phyloP scores from a whole-genome alignment of 2,113 vertebrate genomes.

The Oreochromis aureus region DNA sequence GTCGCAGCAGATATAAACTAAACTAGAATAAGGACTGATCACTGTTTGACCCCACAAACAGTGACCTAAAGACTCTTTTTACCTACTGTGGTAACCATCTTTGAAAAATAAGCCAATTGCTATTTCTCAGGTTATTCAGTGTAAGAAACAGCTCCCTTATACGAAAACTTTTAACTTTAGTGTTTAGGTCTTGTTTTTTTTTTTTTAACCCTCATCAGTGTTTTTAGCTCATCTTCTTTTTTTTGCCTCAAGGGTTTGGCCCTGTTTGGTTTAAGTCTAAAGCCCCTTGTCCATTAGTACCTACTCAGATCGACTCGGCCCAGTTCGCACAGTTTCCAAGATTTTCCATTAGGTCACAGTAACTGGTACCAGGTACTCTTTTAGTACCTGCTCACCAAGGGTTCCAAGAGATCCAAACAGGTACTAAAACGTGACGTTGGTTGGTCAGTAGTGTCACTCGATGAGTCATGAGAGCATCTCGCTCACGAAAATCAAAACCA shows the following conservation, averaged over 20 bases:
- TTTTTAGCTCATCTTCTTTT: not conserved
- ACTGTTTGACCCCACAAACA: not conserved
- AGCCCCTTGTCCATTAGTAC: not conserved
- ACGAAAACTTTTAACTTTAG: not conserved
- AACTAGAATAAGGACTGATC: not conserved
- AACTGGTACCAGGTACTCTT: not conserved
- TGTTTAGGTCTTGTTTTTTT: accelerated
- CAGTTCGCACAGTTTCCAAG: accelerated
- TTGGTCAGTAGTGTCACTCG: not conserved
- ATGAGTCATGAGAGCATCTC: not conserved
- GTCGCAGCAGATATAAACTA: not conserved
- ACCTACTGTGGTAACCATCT: not conserved
- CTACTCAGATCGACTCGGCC: not conserved
- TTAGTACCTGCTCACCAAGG: not conserved
- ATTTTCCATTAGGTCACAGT: not conserved
- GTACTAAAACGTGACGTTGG: accelerated
- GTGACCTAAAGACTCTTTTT: accelerated
- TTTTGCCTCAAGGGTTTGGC: not conserved
- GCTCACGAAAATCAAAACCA: accelerated
- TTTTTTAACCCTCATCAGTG: accelerated
- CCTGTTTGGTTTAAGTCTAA: not conserved
- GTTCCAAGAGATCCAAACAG: not conserved
- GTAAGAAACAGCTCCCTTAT: accelerated
- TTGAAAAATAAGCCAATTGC: not conserved
- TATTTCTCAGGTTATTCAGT: not conserved